Conservation (phyloP, 2,797 vertebrate species). For the Spinibarbus caldwelli region DNA sequence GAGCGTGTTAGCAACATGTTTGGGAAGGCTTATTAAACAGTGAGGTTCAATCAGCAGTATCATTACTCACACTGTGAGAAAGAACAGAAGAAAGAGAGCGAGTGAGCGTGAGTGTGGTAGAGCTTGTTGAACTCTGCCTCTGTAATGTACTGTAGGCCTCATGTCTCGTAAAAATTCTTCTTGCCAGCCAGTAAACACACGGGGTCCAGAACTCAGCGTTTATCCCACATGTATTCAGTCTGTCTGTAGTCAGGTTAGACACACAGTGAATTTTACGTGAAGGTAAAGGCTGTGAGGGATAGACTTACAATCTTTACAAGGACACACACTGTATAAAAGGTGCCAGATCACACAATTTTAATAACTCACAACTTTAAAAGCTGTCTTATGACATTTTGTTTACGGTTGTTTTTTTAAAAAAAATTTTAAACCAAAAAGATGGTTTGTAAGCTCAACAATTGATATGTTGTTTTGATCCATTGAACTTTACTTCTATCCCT, state of each 20-base stretch:
- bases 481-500: not conserved
- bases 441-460: not conserved
- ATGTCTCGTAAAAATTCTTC: constrained; percentile 72
- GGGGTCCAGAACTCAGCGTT: constrained; percentile 46
- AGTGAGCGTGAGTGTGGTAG: constrained; percentile 37
- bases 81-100: constrained; percentile 22
- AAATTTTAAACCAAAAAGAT: not conserved
- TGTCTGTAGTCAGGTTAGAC: not conserved
- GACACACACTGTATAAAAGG: not conserved
- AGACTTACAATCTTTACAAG: not conserved
- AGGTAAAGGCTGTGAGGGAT: not conserved
- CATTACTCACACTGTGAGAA: constrained; percentile 43
- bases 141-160: constrained; percentile 52
- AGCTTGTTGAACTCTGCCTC: constrained; percentile 77
- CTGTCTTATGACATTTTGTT: not conserved
- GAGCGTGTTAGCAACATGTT: constrained; percentile 45
- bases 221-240: constrained; percentile 47
- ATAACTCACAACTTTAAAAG: not conserved
- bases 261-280: not conserved
- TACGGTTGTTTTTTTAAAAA: no score
- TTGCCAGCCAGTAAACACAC: constrained; percentile 71
- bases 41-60: constrained; percentile 51
- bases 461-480: not conserved
- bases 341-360: not conserved
- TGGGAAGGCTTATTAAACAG: constrained; percentile 39